These are phyloP conservation scores for Xestia xanthographa DNA, from an alignment of 2,888 invertebrate species.

Conservation along the genomic window DNA sequence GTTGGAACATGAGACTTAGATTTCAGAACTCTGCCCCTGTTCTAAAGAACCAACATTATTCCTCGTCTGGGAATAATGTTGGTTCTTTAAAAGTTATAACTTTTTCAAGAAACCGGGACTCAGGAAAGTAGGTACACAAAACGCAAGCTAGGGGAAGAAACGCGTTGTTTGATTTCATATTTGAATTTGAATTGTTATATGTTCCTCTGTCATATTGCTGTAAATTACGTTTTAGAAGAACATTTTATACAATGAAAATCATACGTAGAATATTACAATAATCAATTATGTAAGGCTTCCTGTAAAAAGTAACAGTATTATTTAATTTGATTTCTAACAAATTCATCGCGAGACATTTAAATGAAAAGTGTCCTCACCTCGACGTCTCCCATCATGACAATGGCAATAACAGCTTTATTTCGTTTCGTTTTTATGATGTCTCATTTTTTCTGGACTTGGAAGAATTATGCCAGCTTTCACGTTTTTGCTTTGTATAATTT, in stretches of 20 bases:
- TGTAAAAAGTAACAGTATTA: conserved; percentile 17
- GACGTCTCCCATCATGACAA: not conserved
- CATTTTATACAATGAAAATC: not conserved
- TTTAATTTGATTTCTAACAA: conserved; percentile 17
- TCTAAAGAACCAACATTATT: too few relatives aligned
- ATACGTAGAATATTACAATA: conserved; percentile 3
- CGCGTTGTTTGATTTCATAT: too few relatives aligned
- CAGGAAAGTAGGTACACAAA: too few relatives aligned
- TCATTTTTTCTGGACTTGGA: not conserved
- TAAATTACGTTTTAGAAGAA: not conserved
- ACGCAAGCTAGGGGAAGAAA: too few relatives aligned
- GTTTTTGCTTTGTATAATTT: not conserved
- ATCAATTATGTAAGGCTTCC: conserved; percentile 7
- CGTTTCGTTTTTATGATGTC: not conserved
- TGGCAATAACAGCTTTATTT: not conserved
- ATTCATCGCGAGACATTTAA: not conserved
- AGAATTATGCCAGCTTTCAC: not conserved
- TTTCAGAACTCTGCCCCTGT: too few relatives aligned
- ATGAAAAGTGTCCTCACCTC: not conserved
- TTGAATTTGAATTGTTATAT: too few relatives aligned
- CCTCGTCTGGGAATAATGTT: too few relatives aligned
- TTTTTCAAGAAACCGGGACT: too few relatives aligned
- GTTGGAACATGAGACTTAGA: too few relatives aligned
- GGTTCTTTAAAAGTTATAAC: too few relatives aligned
- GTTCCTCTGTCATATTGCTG: not conserved